phyloP scores from a whole-genome alignment of 2,888 invertebrate species.

The Hypercompe scribonia region DNA sequence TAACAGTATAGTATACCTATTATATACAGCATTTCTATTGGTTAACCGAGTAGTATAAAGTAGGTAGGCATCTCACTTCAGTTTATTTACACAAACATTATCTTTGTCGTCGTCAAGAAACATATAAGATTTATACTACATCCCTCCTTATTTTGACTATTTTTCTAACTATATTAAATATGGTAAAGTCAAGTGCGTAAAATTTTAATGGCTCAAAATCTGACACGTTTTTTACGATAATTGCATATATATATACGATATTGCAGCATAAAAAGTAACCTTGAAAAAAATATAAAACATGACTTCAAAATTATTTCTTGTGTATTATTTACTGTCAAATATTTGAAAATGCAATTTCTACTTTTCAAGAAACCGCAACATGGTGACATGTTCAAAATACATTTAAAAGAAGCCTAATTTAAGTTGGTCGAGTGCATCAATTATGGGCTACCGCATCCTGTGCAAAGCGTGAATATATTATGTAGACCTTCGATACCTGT shows the following conservation, averaged over 20 bases:
- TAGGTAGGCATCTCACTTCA: too few species aligned
- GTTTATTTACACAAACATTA: too few species aligned
- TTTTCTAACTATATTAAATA: neutral
- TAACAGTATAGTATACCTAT: too few species aligned
- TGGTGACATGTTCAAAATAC: constrained; percentile 49
- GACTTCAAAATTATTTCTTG: neutral
- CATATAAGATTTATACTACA: too few species aligned
- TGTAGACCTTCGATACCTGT: constrained; percentile 34
- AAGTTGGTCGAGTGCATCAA: constrained; percentile 62
- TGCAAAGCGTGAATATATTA: constrained; percentile 69
- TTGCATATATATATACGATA: too few species aligned
- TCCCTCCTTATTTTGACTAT: neutral
- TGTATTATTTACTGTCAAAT: constrained; percentile 24
- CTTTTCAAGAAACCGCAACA: constrained; percentile 43
- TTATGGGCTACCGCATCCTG: constrained; percentile 78
- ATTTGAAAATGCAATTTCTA: constrained; percentile 25
- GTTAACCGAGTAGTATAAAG: too few species aligned
- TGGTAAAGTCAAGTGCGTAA: neutral
- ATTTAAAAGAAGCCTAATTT: constrained; percentile 62
- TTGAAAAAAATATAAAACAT: neutral
- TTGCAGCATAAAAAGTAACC: neutral
- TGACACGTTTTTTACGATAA: neutral
- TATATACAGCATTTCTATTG: too few species aligned
- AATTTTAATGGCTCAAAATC: neutral
- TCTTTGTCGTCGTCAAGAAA: too few species aligned